These are phyloP conservation scores for Drosophila sulfurigaster DNA, from an alignment of 1,140 invertebrate genomes.

Conservation along the genomic window DNA sequence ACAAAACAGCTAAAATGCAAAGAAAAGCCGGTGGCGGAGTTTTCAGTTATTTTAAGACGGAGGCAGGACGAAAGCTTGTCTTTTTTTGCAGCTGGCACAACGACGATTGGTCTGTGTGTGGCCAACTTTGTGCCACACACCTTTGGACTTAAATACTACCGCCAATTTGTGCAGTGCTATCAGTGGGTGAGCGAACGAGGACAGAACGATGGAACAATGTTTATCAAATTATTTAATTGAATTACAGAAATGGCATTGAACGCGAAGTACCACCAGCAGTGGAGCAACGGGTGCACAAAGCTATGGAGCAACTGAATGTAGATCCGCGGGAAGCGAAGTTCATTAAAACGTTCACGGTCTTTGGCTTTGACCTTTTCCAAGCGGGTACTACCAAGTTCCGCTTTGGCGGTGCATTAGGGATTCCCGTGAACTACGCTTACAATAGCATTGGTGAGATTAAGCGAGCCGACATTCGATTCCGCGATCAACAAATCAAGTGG, in stretches of 20 bases:
- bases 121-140: conserved; percentile 86
- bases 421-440: conserved; percentile 88
- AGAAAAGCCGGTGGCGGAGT: conserved; percentile 55
- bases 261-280: conserved; percentile 84
- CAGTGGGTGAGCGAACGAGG: conserved; percentile 83
- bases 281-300: conserved; percentile 84
- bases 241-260: conserved; percentile 84
- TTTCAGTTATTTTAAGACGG: conserved; percentile 65
- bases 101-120: conserved; percentile 64
- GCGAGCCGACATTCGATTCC: conserved; percentile 86
- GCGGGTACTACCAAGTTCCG: conserved; percentile 77
- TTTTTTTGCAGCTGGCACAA: conserved; percentile 64
- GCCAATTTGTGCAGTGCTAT: conserved; percentile 86
- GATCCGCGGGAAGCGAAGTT: conserved; percentile 70
- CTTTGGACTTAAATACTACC: conserved; percentile 85
- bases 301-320: conserved; percentile 86
- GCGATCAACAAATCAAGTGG: conserved; percentile 87
- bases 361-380: conserved; percentile 88
- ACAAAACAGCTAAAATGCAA: conserved; percentile 64
- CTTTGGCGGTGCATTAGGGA: conserved; percentile 87
- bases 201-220: neutral
- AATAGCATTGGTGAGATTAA: conserved; percentile 85
- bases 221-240: conserved; percentile 6
- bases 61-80: conserved; percentile 52
- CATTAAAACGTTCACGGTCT: conserved; percentile 87